A percentile compares a stretch with the other conserved stretches of the same genome.
These are phyloP conservation scores for Oreocharis arfaki DNA, from an alignment of 2,113 vertebrate genomes.

Conservation along the genomic window DNA sequence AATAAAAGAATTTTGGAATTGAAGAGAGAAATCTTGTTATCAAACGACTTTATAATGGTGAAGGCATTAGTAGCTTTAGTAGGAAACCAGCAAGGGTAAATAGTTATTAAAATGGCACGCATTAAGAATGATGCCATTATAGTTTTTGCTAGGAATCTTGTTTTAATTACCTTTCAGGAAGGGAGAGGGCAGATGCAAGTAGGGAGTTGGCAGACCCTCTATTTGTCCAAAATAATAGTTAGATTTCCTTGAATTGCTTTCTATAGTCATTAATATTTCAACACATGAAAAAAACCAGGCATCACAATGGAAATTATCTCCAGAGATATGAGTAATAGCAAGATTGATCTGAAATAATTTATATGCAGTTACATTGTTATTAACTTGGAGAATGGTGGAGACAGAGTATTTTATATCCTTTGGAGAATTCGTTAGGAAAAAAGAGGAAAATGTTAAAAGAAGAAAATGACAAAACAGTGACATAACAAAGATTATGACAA, in stretches of 20 bases:
- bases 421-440: not conserved
- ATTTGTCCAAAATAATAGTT: conserved; percentile 20
- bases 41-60: not conserved
- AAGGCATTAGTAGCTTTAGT: not conserved
- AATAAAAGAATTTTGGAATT: not conserved
- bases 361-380: not conserved
- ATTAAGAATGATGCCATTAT: not conserved
- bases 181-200: not conserved
- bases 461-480: not conserved
- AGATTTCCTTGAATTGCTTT: conserved; percentile 1
- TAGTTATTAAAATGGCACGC: not conserved
- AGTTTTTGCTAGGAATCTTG: not conserved
- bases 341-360: conserved; percentile 13
- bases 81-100: not conserved
- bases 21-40: not conserved
- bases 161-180: not conserved
- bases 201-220: not conserved
- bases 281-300: not conserved
- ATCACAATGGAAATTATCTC: not conserved
- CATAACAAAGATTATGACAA: not conserved
- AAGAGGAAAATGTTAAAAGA: not conserved
- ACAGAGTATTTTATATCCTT: not conserved
- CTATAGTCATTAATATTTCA: not conserved
- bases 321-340: not conserved
- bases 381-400: not conserved